phyloP scores from a whole-genome alignment of 2,113 vertebrate species.

The Craseonycteris thonglongyai region DNA sequence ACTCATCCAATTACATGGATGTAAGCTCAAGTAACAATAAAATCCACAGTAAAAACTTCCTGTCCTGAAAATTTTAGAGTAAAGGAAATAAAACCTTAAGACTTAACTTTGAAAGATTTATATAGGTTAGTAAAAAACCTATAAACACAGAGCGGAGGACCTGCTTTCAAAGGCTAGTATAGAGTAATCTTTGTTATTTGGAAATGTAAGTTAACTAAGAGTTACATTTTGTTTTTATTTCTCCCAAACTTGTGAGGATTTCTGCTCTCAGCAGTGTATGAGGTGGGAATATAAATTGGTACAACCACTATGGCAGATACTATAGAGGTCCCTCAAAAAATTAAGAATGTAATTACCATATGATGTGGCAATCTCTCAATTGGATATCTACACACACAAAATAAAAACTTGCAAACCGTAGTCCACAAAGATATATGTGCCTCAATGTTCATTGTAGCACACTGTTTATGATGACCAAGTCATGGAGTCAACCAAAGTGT shows the following conservation, averaged over 20 bases:
- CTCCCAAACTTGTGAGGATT: neutral
- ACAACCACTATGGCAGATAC: too few species aligned
- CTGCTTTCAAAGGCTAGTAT: neutral
- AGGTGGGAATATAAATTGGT: too few species aligned
- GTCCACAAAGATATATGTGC: too few species aligned
- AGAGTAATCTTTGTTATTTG: neutral
- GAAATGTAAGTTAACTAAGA: neutral
- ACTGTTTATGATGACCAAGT: too few species aligned
- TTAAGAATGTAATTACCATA: too few species aligned
- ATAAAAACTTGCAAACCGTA: too few species aligned
- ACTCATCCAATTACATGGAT: neutral
- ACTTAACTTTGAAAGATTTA: neutral
- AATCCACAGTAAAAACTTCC: neutral
- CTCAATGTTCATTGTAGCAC: too few species aligned
- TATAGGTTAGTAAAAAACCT: neutral
- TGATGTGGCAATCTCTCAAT: too few species aligned
- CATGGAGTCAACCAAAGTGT: too few species aligned
- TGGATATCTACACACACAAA: too few species aligned
- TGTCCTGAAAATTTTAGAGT: neutral
- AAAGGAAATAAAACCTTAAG: conserved; percentile 1
- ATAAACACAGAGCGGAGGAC: neutral
- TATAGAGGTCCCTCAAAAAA: too few species aligned
- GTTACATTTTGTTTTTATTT: neutral
- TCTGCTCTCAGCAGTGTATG: too few species aligned
- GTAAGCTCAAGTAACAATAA: neutral